Evolutionary conservation across 2,113 vertebrate genomes (phyloP).

Genomic region (Callorhinus ursinus): DNA sequence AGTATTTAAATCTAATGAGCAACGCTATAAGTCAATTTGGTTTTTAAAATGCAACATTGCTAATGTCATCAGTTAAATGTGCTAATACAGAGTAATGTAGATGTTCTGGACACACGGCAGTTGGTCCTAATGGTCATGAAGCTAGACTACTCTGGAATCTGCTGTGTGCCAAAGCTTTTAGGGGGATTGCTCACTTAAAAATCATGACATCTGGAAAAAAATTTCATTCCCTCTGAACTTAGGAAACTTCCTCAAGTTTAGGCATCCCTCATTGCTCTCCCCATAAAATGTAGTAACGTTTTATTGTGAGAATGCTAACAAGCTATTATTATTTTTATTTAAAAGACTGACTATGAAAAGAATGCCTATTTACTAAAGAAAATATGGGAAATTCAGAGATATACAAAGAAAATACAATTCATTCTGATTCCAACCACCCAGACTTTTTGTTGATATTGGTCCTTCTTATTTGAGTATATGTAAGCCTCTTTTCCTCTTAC

Average conservation of each 20-base stretch:
- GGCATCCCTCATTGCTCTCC: background rate
- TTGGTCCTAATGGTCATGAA: constrained; percentile 69
- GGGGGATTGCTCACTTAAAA: constrained; percentile 39
- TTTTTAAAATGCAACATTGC: constrained; percentile 81
- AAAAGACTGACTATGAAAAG: background rate
- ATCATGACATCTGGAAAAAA: background rate
- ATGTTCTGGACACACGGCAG: constrained; percentile 56
- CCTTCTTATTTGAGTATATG: background rate
- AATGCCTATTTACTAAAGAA: constrained; percentile 6
- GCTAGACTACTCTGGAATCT: constrained; percentile 52
- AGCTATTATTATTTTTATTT: background rate
- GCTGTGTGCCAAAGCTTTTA: constrained; percentile 38
- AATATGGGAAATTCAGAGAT: background rate
- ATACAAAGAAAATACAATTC: constrained; percentile 14
- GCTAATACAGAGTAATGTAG: constrained; percentile 73
- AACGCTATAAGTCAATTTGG: constrained; percentile 80
- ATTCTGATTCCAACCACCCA: background rate
- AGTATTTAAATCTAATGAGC: constrained; percentile 85
- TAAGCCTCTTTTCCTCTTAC: constrained; percentile 40
- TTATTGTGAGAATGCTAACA: background rate
- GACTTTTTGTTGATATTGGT: background rate
- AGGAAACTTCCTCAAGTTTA: background rate
- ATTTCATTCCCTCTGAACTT: background rate
- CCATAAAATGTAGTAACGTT: background rate
- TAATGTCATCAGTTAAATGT: constrained; percentile 83